Base-by-base conservation (phyloP, 2,113 vertebrate genomes). In the Catharus bicknelli region DNA sequence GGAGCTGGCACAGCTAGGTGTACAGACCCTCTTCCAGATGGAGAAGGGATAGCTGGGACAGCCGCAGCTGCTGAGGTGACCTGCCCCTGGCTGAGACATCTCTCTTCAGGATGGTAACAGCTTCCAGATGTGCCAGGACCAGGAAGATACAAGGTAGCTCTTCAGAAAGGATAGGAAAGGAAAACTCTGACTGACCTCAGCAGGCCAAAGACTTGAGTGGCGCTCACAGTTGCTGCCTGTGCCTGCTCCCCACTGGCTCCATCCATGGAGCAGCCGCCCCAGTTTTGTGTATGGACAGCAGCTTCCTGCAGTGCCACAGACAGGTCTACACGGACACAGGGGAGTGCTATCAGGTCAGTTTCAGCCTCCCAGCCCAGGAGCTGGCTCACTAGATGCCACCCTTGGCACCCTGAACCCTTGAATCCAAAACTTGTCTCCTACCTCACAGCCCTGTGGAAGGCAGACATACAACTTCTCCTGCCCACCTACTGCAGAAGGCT, bases 211-310 rank as follows among this genome's bases (percentile, higher is more conserved):
- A 50, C 32, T 0, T 32, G 27, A 83, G 45, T 7, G 25, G 54
- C 4, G 26, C 34, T 43, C 22, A 25, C 9, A 1, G 17, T 62
- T 2, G 3, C 23, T 3, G 1, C 27, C 48, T 61, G 19, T 69
- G 40, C 19, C 20, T 0, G 7, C 12, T 20, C 8, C 3, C 0
- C 23, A 10, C 25, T 38, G 76, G 20, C 26, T 79, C 50, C 3
- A 0, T 16, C 38, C 7, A 30, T 7, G 16, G 26, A 47, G 40
- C 40, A 66, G 25, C 21, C 26, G 76, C 21, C 48, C 15, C 17
- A 66, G 59, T 32, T 73, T n/a, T 0, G 0, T 6, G 54, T 22
- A 13, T 0, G 2, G 48, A 34, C 72, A 64, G 50, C 16, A 61
- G 45, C 38, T 63, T 16, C 62, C 78, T 42, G 42, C 3, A 0